Evolutionary conservation across 2,888 invertebrate species (phyloP).

Genomic region (Caenorhabditis becei): DNA sequence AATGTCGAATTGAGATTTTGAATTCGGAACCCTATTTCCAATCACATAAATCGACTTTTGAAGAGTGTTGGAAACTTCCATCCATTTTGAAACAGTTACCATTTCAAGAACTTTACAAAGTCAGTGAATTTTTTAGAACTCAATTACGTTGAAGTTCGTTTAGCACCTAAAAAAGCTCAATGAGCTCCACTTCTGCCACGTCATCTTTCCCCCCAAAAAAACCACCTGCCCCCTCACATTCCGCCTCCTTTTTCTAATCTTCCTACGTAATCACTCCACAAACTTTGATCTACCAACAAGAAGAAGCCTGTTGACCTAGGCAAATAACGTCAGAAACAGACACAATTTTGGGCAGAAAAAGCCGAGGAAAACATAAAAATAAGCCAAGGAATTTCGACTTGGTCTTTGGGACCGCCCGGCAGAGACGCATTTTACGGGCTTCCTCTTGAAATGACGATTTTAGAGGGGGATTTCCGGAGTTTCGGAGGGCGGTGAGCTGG

Average conservation of each 20-base stretch:
- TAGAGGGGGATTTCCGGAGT: neutral
- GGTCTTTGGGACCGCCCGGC: conserved; percentile 20
- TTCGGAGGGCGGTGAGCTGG: conserved; percentile 3
- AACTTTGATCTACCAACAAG: conserved; percentile 7
- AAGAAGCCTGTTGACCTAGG: neutral
- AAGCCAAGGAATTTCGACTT: neutral
- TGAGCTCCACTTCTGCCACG: neutral
- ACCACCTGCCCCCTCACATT: neutral
- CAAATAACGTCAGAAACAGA: neutral
- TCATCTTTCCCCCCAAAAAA: neutral
- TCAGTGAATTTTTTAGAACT: no score
- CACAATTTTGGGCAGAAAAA: neutral
- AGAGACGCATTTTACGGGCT: no score
- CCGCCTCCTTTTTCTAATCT: neutral
- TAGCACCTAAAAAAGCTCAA: no score
- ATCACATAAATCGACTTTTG: no score
- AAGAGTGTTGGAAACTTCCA: no score
- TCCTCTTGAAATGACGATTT: no score
- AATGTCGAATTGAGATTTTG: no score
- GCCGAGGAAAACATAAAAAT: no score
- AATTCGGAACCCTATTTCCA: no score
- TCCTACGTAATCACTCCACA: neutral
- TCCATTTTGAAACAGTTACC: no score
- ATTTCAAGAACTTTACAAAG: no score
- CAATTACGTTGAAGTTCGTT: no score